Base-by-base conservation (phyloP, 2,113 vertebrate species). In the Stomatorhinus ivindoensis region DNA sequence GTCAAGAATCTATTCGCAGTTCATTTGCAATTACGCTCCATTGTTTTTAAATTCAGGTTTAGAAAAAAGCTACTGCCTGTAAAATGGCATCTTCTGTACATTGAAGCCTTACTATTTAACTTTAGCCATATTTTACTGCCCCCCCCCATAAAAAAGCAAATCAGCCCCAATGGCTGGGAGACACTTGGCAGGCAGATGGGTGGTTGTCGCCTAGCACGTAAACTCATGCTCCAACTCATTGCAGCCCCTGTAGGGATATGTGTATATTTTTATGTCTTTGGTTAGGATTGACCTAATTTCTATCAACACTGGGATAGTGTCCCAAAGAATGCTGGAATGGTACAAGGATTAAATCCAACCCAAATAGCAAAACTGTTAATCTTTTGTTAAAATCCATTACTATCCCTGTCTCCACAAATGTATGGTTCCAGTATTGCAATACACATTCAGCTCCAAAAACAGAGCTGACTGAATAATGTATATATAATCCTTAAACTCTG, bases 11-110 rank as follows among this genome's bases (percentile, higher is more conserved):
- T 89, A 39, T 92, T 94, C 19, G 5, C 53, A 55, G 17, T 55
- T 90, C 92, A 92, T 93, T 92, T 93, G 89, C 24, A 90, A 15
- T 91, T 91, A 11, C 91, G 90, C 89, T 90, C 91, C 90, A 90
- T 31, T 47, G 19, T 61, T 89, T 88, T 90, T 93, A 92, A 93
- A 90, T 89, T 89, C 91, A 93, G 91, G 92, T 92, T 91, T 91
- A 91, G 39, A 91, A 94, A 93, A 93, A 94, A 91, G 90, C 91
- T 91, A 92, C 92, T 91, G 92, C 91, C 92, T 94, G 93, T 94
- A 92, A 94, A 91, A 91, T 86, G 51, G 15, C 46, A 51, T 89
- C 61, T 73, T 39, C 85, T 61, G 15, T 83, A n/a, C n/a, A 44
- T 90, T 73, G 80, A 83, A 27, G 65, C 21, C 44, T 80, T 50